Evolutionary conservation across 2,888 invertebrate genomes (phyloP).

Genomic region (Lasioglossum morio): DNA sequence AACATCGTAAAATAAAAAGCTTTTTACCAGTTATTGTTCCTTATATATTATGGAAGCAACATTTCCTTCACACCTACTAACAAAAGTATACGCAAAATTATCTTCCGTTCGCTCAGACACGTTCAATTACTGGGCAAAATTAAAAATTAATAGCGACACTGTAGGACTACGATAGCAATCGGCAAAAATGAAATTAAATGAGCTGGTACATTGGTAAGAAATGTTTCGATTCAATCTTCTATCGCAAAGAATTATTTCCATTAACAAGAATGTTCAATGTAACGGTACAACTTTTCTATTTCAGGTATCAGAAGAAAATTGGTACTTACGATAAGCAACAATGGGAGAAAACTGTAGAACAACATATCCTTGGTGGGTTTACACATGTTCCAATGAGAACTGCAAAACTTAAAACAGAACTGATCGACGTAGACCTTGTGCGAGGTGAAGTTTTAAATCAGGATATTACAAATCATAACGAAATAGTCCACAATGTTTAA

Average conservation of each 20-base stretch:
- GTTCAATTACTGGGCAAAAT: slow-evolving; percentile 49
- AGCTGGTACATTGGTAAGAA: slow-evolving; percentile 73
- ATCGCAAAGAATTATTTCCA: neutral
- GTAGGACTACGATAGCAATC: slow-evolving; percentile 53
- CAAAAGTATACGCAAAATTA: slow-evolving; percentile 54
- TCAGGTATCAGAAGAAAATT: slow-evolving; percentile 97
- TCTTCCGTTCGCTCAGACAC: slow-evolving; percentile 35
- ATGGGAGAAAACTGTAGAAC: slow-evolving; percentile 98
- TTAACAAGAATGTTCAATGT: neutral
- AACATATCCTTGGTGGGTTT: slow-evolving; percentile 94
- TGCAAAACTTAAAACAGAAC: slow-evolving; percentile 93
- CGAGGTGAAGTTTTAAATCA: slow-evolving; percentile 88
- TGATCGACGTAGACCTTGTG: slow-evolving; percentile 98
- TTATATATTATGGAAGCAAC: slow-evolving; percentile 70
- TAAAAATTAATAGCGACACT: slow-evolving; percentile 48
- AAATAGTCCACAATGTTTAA: slow-evolving; percentile 6
- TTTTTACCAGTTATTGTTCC: slow-evolving; percentile 14
- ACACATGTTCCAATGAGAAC: slow-evolving; percentile 92
- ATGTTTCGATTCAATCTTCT: neutral
- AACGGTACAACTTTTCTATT: slow-evolving; percentile 49
- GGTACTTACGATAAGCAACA: slow-evolving; percentile 98
- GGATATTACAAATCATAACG: neutral
- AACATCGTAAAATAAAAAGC: slow-evolving; percentile 28
- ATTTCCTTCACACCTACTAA: slow-evolving; percentile 49
- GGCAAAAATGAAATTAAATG: slow-evolving; percentile 71